Base-by-base conservation (phyloP, 2,888 invertebrate species). In the Cephus runcator region DNA sequence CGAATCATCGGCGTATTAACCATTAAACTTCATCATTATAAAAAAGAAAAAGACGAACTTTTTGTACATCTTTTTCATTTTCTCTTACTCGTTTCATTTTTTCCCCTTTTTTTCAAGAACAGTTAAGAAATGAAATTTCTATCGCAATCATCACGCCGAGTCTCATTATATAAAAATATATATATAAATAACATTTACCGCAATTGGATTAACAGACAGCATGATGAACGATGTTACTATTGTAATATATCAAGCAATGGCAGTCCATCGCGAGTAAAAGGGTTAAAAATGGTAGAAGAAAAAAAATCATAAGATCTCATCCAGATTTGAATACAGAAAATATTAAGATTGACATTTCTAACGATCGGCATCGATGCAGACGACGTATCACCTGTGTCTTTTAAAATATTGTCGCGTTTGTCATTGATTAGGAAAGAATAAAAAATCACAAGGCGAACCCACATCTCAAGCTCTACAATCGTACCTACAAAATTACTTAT, bases 11-110 rank as follows among this genome's bases (percentile, higher is more conserved):
- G 23, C 23, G 23, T 6, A 56, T 82, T 75, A 80, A 74, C 35
- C 77, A 69, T 80, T 75, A 83, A 80, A 79, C 79, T 56, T 40
- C 15, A 40, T 23, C 6, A 56, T 56, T 23, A 23, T 56, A 2
- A 23, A 56, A 15, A 36, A 15, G 15, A 40, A 56, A 56, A 6
- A 23, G 23, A 56, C 23, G 23, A 56, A 56, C 2, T 56, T 40
- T 40, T 23, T 40, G 23, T 56, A 6, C 1, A 56, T 56, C 6
- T 23, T 9, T 23, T 9, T 9, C 4, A 40, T 40, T 40, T 40
- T 40, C 15, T 40, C 40, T 40, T 40, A 12, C 15, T 40, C 40
- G 4, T 40, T 12, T 40, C 9, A 40, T 15, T 40, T 6, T 40
- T 15, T 23, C 6, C 4, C 6, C 4, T 4, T 9, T 23, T 40